Evolutionary conservation across 2,797 vertebrate species (phyloP).

Genomic region (Nasua narica): DNA sequence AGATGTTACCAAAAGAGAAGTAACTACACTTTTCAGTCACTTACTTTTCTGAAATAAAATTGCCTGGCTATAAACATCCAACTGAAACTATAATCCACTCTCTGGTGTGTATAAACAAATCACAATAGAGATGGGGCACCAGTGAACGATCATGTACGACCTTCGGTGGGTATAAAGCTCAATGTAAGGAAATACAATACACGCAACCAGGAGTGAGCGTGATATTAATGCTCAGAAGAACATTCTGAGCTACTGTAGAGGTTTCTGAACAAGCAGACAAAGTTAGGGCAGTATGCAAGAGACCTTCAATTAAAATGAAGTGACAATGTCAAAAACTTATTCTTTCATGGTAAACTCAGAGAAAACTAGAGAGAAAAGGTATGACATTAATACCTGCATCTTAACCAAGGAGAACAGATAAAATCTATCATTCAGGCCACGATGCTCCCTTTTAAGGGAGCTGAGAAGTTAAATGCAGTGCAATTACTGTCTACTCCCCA

Average conservation of each 20-base stretch:
- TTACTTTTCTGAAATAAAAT: conserved; percentile 85
- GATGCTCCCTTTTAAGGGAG: background rate
- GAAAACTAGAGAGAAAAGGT: background rate
- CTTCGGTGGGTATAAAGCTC: background rate
- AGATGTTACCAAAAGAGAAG: conserved; percentile 85
- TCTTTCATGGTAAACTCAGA: background rate
- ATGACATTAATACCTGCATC: background rate
- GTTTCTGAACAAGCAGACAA: background rate
- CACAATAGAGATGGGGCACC: conserved; percentile 44
- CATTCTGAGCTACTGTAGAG: background rate
- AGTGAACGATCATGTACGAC: background rate
- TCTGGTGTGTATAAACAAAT: conserved; percentile 68
- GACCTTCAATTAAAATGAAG: background rate
- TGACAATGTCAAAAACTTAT: background rate
- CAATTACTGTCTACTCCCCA: background rate
- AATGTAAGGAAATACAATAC: background rate
- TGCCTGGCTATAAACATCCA: conserved; percentile 81
- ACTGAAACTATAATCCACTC: conserved; percentile 70
- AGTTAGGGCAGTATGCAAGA: background rate
- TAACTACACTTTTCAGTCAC: conserved; percentile 86
- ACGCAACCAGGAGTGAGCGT: background rate
- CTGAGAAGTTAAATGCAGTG: background rate
- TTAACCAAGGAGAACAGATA: conserved; percentile 6
- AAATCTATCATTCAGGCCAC: background rate
- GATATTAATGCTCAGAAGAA: background rate